Evolutionary conservation across 2,113 vertebrate genomes (phyloP).

Genomic region (Synodontis membranacea): DNA sequence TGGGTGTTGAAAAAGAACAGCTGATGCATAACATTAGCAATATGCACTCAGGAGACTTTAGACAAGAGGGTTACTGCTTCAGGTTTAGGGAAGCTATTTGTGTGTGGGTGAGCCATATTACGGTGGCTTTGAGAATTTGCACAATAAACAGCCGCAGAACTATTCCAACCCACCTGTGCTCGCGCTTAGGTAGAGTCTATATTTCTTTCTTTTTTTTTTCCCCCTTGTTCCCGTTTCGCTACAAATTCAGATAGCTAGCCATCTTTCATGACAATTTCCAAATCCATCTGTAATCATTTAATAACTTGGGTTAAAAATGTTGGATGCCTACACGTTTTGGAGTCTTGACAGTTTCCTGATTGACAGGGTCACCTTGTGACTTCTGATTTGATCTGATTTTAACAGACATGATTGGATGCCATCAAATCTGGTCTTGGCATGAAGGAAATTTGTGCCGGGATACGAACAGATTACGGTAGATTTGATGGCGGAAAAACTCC

Average conservation of each 20-base stretch:
- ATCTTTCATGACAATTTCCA: neutral
- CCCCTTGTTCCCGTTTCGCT: neutral
- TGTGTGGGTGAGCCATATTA: slow-evolving; percentile 16
- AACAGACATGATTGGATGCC: neutral
- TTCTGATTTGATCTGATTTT: neutral
- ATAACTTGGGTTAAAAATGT: neutral
- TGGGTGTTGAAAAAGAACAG: neutral
- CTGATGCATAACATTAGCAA: neutral
- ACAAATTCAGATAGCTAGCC: neutral
- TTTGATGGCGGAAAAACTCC: neutral
- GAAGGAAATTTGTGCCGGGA: neutral
- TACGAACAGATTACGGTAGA: neutral
- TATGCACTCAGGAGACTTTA: neutral
- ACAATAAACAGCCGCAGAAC: neutral
- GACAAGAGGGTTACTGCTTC: neutral
- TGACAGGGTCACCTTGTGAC: neutral
- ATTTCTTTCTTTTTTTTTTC: neutral
- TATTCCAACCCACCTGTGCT: neutral
- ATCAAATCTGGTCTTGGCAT: neutral
- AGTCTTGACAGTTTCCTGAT: neutral
- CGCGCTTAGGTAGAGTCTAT: neutral
- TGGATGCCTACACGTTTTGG: neutral
- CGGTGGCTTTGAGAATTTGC: neutral
- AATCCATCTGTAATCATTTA: neutral
- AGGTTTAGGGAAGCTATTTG: neutral